Conservation (phyloP, 2,888 invertebrate species). For the Xanthostigma xanthostigma region DNA sequence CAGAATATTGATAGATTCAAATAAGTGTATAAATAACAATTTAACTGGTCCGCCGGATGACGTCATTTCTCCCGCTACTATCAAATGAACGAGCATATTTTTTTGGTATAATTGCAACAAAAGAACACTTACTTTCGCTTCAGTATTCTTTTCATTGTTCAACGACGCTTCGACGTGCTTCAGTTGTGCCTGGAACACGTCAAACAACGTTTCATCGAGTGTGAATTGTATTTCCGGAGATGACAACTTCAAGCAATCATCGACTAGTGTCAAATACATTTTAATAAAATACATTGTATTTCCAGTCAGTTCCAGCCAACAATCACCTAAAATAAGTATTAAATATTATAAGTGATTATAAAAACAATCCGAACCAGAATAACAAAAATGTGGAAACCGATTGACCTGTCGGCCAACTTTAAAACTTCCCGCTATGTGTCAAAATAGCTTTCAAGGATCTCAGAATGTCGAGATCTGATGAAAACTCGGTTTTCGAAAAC, state of each 20-base stretch:
- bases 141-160: constrained; percentile 35
- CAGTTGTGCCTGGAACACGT: constrained; percentile 61
- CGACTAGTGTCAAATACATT: constrained; percentile 54
- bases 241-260: constrained; percentile 60
- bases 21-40: too few species aligned
- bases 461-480: too few species aligned
- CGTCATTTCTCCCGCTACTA: too few species aligned
- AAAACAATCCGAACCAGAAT: too few species aligned
- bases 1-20: too few species aligned
- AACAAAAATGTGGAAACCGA: too few species aligned
- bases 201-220: constrained; percentile 55
- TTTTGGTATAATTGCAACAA: constrained; percentile 30
- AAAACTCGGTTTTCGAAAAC: too few species aligned
- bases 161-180: constrained; percentile 42
- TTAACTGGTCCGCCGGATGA: too few species aligned
- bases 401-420: too few species aligned
- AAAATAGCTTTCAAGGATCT: too few species aligned
- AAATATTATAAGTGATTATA: neutral
- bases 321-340: constrained; percentile 32
- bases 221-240: constrained; percentile 59
- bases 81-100: too few species aligned
- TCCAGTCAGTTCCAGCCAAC: constrained; percentile 60
- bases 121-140: constrained; percentile 26
- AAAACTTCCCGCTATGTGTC: too few species aligned
- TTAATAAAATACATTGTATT: constrained; percentile 71